Evolutionary conservation across 2,797 vertebrate species (phyloP).

Genomic region (Diceros bicornis): DNA sequence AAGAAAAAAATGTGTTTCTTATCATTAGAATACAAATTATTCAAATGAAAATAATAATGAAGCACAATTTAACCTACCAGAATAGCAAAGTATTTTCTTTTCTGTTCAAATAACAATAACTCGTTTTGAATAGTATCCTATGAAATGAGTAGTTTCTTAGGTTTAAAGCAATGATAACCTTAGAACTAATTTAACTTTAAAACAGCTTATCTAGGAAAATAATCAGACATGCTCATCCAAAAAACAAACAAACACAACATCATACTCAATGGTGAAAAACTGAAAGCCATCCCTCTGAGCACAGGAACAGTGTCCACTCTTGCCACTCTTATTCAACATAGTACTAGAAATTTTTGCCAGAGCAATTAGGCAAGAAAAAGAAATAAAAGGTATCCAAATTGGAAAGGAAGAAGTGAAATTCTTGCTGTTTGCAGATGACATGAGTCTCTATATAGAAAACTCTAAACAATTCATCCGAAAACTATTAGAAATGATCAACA

Average conservation of each 20-base stretch:
- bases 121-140: background rate
- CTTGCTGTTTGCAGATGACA: no score
- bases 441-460: no score
- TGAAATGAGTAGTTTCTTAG: background rate
- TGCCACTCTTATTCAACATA: no score
- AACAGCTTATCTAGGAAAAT: background rate
- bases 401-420: no score
- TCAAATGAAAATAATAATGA: conserved; percentile 14
- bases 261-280: no score
- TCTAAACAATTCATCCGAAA: no score
- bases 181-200: background rate
- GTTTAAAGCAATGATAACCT: background rate
- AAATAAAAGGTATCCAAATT: no score
- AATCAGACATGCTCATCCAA: background rate
- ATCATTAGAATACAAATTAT: background rate
- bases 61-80: background rate
- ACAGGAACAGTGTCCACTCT: no score
- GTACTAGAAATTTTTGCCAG: no score
- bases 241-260: background rate
- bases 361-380: no score
- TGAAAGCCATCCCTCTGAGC: no score
- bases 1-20: background rate
- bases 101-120: background rate
- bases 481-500: no score
- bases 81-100: background rate